Base-by-base conservation (phyloP, 2,113 vertebrate species). In the Dicaeum eximium region DNA sequence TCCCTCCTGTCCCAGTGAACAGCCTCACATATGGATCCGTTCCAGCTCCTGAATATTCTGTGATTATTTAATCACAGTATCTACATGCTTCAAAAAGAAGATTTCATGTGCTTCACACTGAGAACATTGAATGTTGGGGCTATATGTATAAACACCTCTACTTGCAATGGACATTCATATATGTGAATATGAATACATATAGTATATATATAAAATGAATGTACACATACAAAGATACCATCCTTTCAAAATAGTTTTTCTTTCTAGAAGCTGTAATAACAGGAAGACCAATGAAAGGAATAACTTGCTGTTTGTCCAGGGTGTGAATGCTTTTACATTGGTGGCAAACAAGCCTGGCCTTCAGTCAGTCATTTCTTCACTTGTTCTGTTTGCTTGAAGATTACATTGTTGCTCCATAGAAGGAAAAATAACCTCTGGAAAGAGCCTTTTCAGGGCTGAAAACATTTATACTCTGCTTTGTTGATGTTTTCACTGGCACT, bases 391-490 rank as follows among this genome's bases (percentile, higher is more conserved):
- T 95, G 57, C 65, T 92, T 75, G 91, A 82, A 9, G 70, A 96
- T 96, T 90, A 92, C 61, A 73, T 90, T 96, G 94, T 96, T 95
- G 38, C 72, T 86, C 64, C 48, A 44, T 38, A 81, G 50, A 77
- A 86, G 58, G 13, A 51, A 95, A 85, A 92, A 72, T 88, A 79
- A 92, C 53, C 44, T 60, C 72, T 3, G 56, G 81, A 94, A 91
- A 61, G 45, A 93, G 82, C 62, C 25, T 62, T 85, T 91, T 92
- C 58, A n/a, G 10, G 53, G 53, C 72, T 86, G 38, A 47, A 15
- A 93, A 96, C 75, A 92, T 94, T 96, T 97, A 92, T 87, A 54
- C 45, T 87, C 51, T 61, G 13, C 24, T 95, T 94, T 95, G 47
- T 58, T 95, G 78, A 93, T 70, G 54, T 90, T 95, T 94, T 94